Conservation (phyloP, 2,113 vertebrate species). For the Thymallus thymallus region DNA sequence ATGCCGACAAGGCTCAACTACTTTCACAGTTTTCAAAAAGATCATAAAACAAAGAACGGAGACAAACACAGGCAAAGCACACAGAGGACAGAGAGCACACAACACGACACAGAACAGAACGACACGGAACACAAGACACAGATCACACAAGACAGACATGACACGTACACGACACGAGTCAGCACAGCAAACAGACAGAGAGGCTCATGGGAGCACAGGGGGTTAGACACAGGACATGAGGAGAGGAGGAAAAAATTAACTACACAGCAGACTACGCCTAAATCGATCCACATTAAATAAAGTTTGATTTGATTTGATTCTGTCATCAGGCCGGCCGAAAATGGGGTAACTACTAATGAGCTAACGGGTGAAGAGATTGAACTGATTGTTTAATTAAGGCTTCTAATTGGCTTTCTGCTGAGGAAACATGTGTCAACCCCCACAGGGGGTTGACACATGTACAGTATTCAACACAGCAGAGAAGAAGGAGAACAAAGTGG, state of each 20-base stretch:
- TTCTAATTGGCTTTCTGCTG: neutral
- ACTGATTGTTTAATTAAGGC: neutral
- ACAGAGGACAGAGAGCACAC: conserved; percentile 39
- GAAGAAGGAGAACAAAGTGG: conserved; percentile 28
- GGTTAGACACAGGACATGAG: conserved; percentile 24
- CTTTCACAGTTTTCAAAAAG: conserved; percentile 38
- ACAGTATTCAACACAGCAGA: conserved; percentile 17
- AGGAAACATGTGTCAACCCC: no score
- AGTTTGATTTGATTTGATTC: neutral
- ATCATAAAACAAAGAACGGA: conserved; percentile 44
- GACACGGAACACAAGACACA: conserved; percentile 29
- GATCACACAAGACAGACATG: conserved; percentile 50
- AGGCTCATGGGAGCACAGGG: conserved; percentile 45
- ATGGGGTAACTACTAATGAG: neutral
- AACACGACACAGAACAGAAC: conserved; percentile 27
- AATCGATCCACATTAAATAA: no score
- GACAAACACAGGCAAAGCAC: conserved; percentile 49
- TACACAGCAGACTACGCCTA: neutral
- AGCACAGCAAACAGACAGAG: conserved; percentile 40
- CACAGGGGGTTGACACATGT: neutral
- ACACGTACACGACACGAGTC: conserved; percentile 40
- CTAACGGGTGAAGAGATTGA: neutral
- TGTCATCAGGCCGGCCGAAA: neutral
- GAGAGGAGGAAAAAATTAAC: conserved; percentile 27
- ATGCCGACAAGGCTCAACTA: conserved; percentile 32